Base-by-base conservation (phyloP, 2,797 vertebrate species). In the Leptoclinus maculatus region DNA sequence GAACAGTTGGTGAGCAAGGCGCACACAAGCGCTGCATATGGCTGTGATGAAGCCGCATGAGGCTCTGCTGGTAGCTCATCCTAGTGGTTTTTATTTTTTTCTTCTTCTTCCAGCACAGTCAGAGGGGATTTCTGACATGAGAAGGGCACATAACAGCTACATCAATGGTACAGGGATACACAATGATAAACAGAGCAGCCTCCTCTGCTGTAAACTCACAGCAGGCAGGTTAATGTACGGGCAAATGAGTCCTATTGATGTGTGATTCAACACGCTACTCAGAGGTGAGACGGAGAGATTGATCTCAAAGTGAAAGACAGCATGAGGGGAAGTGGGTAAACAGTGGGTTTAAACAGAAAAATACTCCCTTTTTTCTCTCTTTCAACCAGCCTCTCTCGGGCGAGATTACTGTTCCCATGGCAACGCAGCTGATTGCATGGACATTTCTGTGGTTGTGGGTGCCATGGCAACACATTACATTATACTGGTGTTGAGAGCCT, bases 321-420 rank as follows among this genome's bases (percentile, higher is more conserved):
- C 90, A 71, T 79, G 87, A 89, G 56, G 82, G 84, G 85, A 93
- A 93, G 87, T 89, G 80, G 64, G 84, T 90, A 91, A 93, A 91
- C 89, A 91, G 79, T 89, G 60, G 87, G 63, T 84, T 87, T 78
- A 78, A 70, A 87, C 68, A 39, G 58, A 88, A 76, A 83, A 81
- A 89, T 62, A 74, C 68, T 71, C 49, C 70, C 72, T 79, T 82
- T 51, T 25, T 7, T 80, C 77, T 81, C 74, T 62, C 67, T 83
- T 79, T 87, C 79, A 85, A 69, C 79, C 82, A 84, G 84, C 80
- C 87, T 86, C 89, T 92, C 88, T 83, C 49, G 81, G 85, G 92
- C 90, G 93, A 96, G 93, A 95, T 93, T 93, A 95, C 92, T 93
- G 95, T 96, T 95, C 93, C 95, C 94, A 96, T 96, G 89, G 94